Evolutionary conservation across 2,797 vertebrate species (phyloP).

Genomic region (Pseudochirops cupreus): DNA sequence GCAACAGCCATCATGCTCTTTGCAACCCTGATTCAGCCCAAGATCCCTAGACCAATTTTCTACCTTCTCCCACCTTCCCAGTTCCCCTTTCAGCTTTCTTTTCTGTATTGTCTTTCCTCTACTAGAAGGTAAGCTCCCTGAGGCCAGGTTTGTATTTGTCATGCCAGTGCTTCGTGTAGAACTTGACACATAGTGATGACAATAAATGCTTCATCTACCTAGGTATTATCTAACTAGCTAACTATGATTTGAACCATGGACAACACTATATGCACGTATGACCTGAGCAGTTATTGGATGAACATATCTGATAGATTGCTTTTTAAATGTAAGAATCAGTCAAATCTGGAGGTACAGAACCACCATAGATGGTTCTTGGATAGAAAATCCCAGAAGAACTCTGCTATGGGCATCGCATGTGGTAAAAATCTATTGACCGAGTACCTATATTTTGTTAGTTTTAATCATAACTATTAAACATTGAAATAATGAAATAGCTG

Average conservation of each 20-base stretch:
- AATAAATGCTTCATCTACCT: background rate
- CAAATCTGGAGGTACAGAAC: background rate
- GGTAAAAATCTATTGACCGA: background rate
- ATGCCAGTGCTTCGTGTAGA: background rate
- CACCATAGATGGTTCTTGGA: background rate
- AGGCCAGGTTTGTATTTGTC: background rate
- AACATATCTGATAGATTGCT: background rate
- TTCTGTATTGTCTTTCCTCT: background rate
- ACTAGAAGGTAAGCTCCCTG: background rate
- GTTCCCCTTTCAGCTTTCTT: background rate
- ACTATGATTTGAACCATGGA: background rate
- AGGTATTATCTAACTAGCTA: background rate
- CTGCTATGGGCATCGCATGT: background rate
- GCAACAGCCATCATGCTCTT: background rate
- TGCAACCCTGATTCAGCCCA: background rate
- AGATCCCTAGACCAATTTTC: background rate
- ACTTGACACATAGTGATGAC: background rate
- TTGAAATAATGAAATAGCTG: background rate
- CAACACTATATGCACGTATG: background rate
- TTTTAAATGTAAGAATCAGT: background rate
- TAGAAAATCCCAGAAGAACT: background rate
- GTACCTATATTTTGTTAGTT: background rate
- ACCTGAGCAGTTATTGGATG: background rate
- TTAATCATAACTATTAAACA: background rate
- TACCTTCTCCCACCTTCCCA: background rate